Base-by-base conservation (phyloP, 2,797 vertebrate genomes). In the Masticophis lateralis region DNA sequence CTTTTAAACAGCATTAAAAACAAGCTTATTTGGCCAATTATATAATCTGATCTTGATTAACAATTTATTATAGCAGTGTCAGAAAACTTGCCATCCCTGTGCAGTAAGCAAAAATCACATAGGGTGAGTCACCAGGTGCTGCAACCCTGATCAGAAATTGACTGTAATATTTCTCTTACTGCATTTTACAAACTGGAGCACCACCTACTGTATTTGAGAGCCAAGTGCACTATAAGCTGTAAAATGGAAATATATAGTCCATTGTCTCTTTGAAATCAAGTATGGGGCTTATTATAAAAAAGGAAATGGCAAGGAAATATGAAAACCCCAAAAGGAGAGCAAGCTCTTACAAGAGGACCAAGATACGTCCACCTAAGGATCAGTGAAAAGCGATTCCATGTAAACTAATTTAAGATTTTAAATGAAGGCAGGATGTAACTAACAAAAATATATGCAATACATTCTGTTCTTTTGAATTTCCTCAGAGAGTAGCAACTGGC, bases 71-170 rank as follows among this genome's bases (percentile, higher is more conserved):
- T 22, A 92, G 22, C 57, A 63, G 57, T 1, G 56, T 3, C 86
- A 69, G 90, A 91, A 14, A 91, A 4, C 32, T 25, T 37, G 0
- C 4, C 86, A 57, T 90, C 94, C 83, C 79, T n/a, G 32, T n/a
- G 89, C 25, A 88, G 90, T 79, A 55, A 16, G 91, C 90, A 96
- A 94, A 10, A 51, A 87, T n/a, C 91, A 57, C 63, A 79, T 53
- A 66, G 90, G 55, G 55, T 0, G 43, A 43, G 37, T 91, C 37
- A 69, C 0, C 16, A 69, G 63, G 0, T 91, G 57, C 60, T 74
- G 88, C 37, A 90, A 18, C 60, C 9, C 8, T 94, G 86, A 92
- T 92, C 53, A 63, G 32, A 37, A 90, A n/a, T 0, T 88, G 60
- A 22, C 0, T 91, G 55, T 37, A 56, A 69, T 93, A 92, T 57